Evolutionary conservation across 2,113 vertebrate genomes (phyloP).

Genomic region (Urocolius indicus): DNA sequence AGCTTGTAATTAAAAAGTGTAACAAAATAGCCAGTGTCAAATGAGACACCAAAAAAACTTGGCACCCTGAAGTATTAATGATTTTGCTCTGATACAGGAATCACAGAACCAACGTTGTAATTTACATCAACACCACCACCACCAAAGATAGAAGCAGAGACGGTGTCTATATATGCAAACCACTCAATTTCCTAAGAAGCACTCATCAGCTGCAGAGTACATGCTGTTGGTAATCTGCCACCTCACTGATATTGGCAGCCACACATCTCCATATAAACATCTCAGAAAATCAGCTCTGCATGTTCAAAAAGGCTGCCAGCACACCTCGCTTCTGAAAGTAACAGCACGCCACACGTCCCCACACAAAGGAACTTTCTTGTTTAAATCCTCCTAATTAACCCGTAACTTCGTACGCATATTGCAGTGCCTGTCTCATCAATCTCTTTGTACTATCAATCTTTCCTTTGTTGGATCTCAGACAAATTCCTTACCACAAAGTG

Average conservation of each 20-base stretch:
- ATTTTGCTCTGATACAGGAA: neutral
- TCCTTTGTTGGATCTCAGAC: conserved; percentile 65
- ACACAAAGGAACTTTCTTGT: conserved; percentile 63
- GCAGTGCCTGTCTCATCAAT: conserved; percentile 64
- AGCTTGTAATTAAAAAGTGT: neutral
- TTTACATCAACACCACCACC: neutral
- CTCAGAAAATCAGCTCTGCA: conserved; percentile 2
- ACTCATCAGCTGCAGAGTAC: neutral
- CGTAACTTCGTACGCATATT: conserved; percentile 53
- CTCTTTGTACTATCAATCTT: conserved; percentile 74
- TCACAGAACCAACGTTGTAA: neutral
- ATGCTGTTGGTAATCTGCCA: neutral
- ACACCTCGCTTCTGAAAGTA: neutral
- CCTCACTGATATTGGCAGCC: neutral
- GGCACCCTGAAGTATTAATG: neutral
- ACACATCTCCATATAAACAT: neutral
- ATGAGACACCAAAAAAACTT: neutral
- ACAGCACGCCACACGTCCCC: conserved; percentile 12
- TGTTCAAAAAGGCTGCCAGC: conserved; percentile 50
- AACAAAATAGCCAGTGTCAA: neutral
- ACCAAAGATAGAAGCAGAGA: neutral
- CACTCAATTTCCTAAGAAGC: neutral
- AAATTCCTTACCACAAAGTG: conserved; percentile 70
- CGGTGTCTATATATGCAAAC: neutral
- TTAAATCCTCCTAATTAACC: conserved; percentile 76